Percentiles rank a stretch among this genome's conserved stretches.
These are phyloP conservation scores for Benthosema pterotum DNA, from an alignment of 2,797 vertebrate species.

Conservation along the genomic window DNA sequence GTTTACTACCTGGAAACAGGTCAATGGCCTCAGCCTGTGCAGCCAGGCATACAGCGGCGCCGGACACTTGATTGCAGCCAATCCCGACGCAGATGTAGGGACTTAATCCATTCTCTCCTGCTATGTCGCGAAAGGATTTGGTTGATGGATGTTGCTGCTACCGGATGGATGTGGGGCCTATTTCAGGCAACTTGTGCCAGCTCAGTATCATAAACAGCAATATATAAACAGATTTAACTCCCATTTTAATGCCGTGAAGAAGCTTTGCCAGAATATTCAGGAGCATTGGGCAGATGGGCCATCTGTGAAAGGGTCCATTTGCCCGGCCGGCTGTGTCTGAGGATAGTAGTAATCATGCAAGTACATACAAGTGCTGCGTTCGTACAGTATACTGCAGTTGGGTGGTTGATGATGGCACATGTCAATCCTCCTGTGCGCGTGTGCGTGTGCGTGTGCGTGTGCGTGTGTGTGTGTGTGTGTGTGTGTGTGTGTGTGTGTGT, in stretches of 20 bases:
- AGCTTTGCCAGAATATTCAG: slow-evolving; percentile 43
- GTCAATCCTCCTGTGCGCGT: slow-evolving; percentile 16
- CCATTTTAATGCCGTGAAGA: slow-evolving; percentile 45
- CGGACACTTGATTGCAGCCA: slow-evolving; percentile 18
- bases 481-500: neutral
- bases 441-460: neutral
- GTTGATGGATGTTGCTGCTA: slow-evolving; percentile 25
- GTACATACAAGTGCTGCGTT: too few species aligned
- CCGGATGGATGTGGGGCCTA: slow-evolving; percentile 45
- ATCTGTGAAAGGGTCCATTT: slow-evolving; percentile 44
- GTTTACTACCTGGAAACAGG: neutral
- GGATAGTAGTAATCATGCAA: slow-evolving; percentile 2
- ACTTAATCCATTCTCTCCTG: slow-evolving; percentile 1
- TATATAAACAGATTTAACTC: slow-evolving; percentile 52
- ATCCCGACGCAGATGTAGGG: slow-evolving; percentile 33
- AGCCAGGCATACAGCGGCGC: slow-evolving; percentile 23
- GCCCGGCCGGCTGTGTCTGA: slow-evolving; percentile 16
- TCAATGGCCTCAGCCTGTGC: neutral
- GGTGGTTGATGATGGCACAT: slow-evolving; percentile 1
- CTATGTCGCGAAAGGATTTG: slow-evolving; percentile 11
- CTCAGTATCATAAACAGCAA: slow-evolving; percentile 43
- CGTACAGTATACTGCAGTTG: too few species aligned
- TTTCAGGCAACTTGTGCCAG: slow-evolving; percentile 42
- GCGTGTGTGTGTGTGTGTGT: neutral
- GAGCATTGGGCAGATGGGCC: slow-evolving; percentile 28